Evolutionary conservation across 1,140 invertebrate species (phyloP).

Genomic region (Pachypeltis micranthus): DNA sequence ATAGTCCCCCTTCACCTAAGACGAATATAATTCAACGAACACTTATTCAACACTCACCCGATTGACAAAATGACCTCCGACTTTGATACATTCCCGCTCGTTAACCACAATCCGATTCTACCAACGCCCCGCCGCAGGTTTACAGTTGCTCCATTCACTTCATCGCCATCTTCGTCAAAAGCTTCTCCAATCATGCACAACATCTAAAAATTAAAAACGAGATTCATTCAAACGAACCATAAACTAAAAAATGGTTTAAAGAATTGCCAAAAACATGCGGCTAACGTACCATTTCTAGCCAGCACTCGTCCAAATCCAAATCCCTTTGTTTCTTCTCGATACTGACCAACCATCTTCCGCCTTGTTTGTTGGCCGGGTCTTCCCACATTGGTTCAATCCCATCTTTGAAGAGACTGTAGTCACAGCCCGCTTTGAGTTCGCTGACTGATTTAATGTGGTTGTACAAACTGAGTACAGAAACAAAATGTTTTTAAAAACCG

Average conservation of each 20-base stretch:
- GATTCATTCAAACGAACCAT: too few relatives aligned
- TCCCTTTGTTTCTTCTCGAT: conserved; percentile 70
- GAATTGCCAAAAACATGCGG: too few relatives aligned
- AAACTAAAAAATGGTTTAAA: background rate
- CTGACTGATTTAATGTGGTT: conserved; percentile 91
- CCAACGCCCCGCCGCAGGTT: conserved; percentile 84
- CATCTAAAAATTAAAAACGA: conserved; percentile 59
- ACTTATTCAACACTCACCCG: too few relatives aligned
- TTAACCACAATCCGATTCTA: conserved; percentile 92
- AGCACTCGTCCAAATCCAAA: conserved; percentile 79
- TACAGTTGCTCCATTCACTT: conserved; percentile 92
- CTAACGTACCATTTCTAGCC: conserved; percentile 87
- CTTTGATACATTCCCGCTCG: conserved; percentile 53
- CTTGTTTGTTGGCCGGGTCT: conserved; percentile 77
- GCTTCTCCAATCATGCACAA: conserved; percentile 93
- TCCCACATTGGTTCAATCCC: conserved; percentile 98
- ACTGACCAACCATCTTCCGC: conserved; percentile 89
- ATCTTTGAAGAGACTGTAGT: conserved; percentile 94
- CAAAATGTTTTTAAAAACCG: too few relatives aligned
- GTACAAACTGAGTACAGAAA: conserved; percentile 57
- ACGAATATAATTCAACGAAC: too few relatives aligned
- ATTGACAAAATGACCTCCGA: conserved; percentile 67
- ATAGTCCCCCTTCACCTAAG: too few relatives aligned
- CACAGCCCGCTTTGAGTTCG: conserved; percentile 75
- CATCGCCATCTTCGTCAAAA: conserved; percentile 80